Evolutionary conservation across 2,113 vertebrate genomes (phyloP).

Genomic region (Ochotona curzoniae): DNA sequence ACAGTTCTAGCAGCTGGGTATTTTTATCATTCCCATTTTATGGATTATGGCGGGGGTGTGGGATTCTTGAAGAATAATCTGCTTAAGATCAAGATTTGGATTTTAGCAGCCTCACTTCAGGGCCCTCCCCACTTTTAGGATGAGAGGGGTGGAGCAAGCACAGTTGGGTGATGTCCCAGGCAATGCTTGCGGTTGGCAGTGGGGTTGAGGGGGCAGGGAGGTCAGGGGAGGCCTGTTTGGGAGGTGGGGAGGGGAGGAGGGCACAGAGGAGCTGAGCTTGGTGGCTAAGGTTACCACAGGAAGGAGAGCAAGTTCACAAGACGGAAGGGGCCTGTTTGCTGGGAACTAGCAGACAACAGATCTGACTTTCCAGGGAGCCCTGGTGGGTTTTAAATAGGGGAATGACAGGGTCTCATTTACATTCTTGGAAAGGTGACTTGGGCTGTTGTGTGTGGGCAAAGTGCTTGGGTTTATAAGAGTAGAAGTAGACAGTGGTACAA

Average conservation of each 20-base stretch:
- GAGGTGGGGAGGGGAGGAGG: background rate
- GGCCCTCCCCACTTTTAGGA: background rate
- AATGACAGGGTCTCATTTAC: background rate
- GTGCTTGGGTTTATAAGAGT: background rate
- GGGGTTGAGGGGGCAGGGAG: background rate
- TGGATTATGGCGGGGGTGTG: background rate
- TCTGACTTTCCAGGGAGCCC: background rate
- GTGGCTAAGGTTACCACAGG: background rate
- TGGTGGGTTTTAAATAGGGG: background rate
- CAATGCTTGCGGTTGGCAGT: background rate
- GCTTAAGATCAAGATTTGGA: background rate
- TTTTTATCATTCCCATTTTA: background rate
- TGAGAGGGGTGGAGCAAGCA: background rate
- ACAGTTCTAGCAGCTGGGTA: background rate
- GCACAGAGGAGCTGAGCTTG: background rate
- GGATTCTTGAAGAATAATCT: background rate
- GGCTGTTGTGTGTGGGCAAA: background rate
- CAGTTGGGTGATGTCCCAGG: background rate
- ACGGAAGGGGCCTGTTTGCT: fast-evolving
- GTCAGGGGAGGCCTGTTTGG: background rate
- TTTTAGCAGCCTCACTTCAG: background rate
- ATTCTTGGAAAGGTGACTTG: constrained; percentile 33
- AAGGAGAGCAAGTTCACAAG: background rate
- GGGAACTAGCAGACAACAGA: background rate
- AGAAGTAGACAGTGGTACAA: background rate